Base-by-base conservation (phyloP, 2,888 invertebrate species). In the Uropetala carovei region DNA sequence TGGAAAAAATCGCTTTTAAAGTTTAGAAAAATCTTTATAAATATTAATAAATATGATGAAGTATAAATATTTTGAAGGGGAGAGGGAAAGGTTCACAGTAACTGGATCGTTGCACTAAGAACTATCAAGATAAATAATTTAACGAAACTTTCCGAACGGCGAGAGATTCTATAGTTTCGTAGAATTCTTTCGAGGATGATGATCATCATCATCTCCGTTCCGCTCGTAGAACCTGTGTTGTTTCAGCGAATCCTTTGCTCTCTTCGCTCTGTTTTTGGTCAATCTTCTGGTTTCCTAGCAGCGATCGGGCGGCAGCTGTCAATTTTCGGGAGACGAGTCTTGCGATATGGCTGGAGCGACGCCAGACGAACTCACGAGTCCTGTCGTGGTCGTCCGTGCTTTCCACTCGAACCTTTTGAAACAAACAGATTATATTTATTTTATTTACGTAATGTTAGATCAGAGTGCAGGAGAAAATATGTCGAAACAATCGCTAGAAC, bases 331-430 rank as follows among this genome's bases (percentile, higher is more conserved):
- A 98, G 7, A 98, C 98, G 81, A 98, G 96, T 94, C 97, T 97
- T 22, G 98, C 98, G 93, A 98, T 98, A 94, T 97, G 97, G 0
- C 98, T 97, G 93, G 98, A 98, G 93, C 97, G 96, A 94, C 96
- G 97, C 98, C 98, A 98, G 85, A 98, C 97, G 94, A 98, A 97
- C 94, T 98, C 98, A 92, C 98, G 96, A 14, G 98, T 98, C 94
- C 97, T 96, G 95, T 98, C 98, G 94, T 98, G 98, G 94, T 98
- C 97, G 94, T 97, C 97, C n/a, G 92, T 58, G 95, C 98, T 98
- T 94, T 98, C 98, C 30, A 98, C 97, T 94, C 98, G 96, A 60
- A 98, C 97, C 98, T 98, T 27, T 4, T 16, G 14, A 60, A 60
- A 75, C 11, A 14, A 75, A 75, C 22, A 75, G 43, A 43, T 43